Percentiles rank a stretch among this genome's conserved stretches.
Conservation (phyloP, 2,888 invertebrate genomes). For the Nymphalis polychloros region DNA sequence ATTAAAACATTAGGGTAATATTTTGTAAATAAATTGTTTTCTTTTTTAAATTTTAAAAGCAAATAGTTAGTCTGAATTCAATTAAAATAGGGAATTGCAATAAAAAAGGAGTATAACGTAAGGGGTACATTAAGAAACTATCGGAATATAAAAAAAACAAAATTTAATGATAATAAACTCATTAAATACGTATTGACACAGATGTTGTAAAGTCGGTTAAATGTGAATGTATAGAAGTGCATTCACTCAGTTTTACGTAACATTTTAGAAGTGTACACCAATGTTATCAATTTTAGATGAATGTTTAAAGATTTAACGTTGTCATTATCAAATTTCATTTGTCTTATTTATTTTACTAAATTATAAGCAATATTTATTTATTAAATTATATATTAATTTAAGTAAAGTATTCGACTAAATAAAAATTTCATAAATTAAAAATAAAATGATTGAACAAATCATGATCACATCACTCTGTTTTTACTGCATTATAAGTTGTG, state of each 20-base stretch:
- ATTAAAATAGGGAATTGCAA: neutral
- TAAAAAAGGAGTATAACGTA: neutral
- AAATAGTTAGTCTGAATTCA: too few relatives aligned
- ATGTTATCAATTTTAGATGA: constrained; percentile 22
- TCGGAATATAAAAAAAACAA: neutral
- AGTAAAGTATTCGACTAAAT: too few relatives aligned
- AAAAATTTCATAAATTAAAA: too few relatives aligned
- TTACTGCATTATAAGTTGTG: too few relatives aligned
- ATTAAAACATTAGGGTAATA: too few relatives aligned
- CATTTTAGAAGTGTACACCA: constrained; percentile 19
- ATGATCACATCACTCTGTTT: too few relatives aligned
- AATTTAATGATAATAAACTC: constrained; percentile 3
- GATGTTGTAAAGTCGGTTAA: constrained; percentile 23
- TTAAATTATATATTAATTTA: too few relatives aligned
- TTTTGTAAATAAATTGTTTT: too few relatives aligned
- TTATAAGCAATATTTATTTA: too few relatives aligned
- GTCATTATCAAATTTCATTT: neutral
- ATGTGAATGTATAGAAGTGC: constrained; percentile 33
- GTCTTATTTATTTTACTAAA: too few relatives aligned
- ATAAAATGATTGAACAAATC: too few relatives aligned
- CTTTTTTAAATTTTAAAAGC: neutral
- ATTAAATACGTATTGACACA: constrained; percentile 16
- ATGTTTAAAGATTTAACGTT: constrained; percentile 8
- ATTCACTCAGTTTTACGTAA: constrained; percentile 34
- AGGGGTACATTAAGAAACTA: neutral